phyloP scores from a whole-genome alignment of 2,888 invertebrate species.

The Desoria tigrina region DNA sequence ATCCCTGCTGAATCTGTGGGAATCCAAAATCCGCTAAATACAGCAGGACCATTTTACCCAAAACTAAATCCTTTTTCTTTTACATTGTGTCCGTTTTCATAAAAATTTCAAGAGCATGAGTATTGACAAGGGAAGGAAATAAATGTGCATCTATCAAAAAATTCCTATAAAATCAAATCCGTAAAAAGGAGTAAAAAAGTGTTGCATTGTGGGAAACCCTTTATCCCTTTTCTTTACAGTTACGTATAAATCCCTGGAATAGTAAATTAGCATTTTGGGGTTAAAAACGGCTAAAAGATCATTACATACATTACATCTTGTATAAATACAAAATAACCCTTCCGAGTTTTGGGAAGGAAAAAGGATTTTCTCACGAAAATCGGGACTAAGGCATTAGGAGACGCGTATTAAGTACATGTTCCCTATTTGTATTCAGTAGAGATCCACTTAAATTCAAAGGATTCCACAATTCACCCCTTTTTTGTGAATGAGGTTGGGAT shows the following conservation, averaged over 20 bases:
- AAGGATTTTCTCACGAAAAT: conserved; percentile 34
- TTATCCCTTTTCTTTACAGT: too few relatives aligned
- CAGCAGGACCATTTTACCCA: not conserved
- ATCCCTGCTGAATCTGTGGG: too few relatives aligned
- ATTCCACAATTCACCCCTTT: conserved; percentile 1
- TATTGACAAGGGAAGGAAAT: too few relatives aligned
- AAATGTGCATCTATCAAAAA: too few relatives aligned
- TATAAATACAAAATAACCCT: not conserved
- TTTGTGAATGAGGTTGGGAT: not conserved
- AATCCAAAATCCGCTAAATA: too few relatives aligned
- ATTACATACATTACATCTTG: conserved; percentile 9
- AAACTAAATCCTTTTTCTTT: not conserved
- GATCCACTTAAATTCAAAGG: not conserved
- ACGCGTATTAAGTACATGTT: too few relatives aligned
- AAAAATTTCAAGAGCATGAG: too few relatives aligned
- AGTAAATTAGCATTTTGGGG: conserved; percentile 30
- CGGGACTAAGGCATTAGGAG: too few relatives aligned
- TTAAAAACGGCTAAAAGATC: conserved; percentile 15
- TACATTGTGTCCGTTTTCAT: not conserved
- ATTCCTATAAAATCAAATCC: too few relatives aligned
- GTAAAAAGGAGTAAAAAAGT: conserved; percentile 1
- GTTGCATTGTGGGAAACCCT: not conserved
- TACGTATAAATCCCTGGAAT: not conserved
- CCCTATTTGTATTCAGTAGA: conserved; percentile 11
- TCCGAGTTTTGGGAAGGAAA: conserved; percentile 17